phyloP scores from a whole-genome alignment of 2,797 vertebrate species.

The Serranus cabrilla region DNA sequence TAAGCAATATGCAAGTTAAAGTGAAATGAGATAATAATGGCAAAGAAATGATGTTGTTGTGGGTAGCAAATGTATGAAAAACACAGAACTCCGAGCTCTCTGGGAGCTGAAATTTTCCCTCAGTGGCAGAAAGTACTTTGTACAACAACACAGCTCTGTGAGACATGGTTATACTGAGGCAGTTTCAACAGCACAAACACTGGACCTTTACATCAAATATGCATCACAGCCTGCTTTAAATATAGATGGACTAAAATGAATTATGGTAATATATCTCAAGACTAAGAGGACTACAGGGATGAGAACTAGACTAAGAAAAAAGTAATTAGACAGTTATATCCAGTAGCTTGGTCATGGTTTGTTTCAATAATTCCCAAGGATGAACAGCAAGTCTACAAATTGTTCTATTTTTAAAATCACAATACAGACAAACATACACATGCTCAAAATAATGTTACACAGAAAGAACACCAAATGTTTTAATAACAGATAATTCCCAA shows the following conservation, averaged over 20 bases:
- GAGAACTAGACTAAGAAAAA: conserved; percentile 14
- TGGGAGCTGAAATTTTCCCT: conserved; percentile 28
- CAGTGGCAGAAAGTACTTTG: conserved; percentile 27
- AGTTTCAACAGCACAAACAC: conserved; percentile 41
- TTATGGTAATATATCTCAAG: conserved; percentile 22
- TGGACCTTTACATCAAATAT: conserved; percentile 64
- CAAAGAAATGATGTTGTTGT: neutral
- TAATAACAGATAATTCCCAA: conserved; percentile 13
- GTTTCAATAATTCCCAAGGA: conserved; percentile 12
- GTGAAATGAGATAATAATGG: conserved; percentile 7
- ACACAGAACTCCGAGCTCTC: conserved; percentile 4
- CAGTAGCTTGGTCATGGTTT: neutral
- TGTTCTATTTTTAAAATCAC: neutral
- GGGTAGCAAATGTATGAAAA: conserved; percentile 23
- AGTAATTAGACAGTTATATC: conserved; percentile 36
- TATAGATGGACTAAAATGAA: conserved; percentile 43
- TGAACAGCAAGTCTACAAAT: neutral
- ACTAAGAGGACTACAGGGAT: conserved; percentile 27
- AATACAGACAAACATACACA: neutral
- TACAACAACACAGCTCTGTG: conserved; percentile 20
- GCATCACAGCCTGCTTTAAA: conserved; percentile 56
- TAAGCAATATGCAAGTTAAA: neutral
- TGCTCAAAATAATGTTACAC: neutral
- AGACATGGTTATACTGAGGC: conserved; percentile 30
- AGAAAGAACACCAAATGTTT: neutral